Conservation (phyloP, 2,113 vertebrate genomes). For the Pipra filicauda region DNA sequence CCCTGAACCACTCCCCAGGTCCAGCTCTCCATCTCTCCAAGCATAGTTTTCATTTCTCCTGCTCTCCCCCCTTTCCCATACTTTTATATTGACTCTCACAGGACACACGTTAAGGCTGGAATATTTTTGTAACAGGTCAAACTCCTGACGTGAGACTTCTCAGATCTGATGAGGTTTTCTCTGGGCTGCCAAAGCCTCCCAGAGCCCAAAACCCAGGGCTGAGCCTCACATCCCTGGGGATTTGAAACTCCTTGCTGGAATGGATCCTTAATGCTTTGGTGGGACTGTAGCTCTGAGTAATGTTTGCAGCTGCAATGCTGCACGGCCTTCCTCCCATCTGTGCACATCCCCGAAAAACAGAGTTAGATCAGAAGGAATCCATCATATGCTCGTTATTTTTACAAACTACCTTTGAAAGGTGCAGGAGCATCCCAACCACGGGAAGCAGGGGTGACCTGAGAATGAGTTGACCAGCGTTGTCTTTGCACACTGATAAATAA, state of each 20-base stretch:
- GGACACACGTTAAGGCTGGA: background rate
- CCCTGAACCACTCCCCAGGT: background rate
- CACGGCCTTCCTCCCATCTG: background rate
- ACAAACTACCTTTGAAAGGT: background rate
- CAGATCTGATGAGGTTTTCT: rapidly evolving
- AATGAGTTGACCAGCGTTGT: rapidly evolving
- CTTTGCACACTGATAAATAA: background rate
- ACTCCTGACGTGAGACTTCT: rapidly evolving
- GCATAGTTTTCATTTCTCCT: background rate
- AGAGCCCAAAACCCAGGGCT: background rate
- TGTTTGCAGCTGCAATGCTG: background rate
- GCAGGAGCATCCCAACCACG: background rate
- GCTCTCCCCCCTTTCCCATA: background rate
- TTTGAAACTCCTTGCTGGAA: background rate
- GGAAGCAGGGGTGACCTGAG: background rate
- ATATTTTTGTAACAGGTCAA: background rate
- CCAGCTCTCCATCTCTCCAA: background rate
- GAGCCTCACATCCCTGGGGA: background rate
- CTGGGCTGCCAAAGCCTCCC: background rate
- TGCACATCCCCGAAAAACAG: rapidly evolving
- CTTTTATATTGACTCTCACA: background rate
- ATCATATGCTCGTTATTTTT: background rate
- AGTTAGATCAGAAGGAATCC: background rate
- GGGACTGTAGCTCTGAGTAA: background rate
- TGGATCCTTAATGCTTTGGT: background rate